Evolutionary conservation across 2,797 vertebrate genomes (phyloP), one percentile per base, ranked within the genome.

Genomic region (Enteromius thamalakanensis): DNA sequence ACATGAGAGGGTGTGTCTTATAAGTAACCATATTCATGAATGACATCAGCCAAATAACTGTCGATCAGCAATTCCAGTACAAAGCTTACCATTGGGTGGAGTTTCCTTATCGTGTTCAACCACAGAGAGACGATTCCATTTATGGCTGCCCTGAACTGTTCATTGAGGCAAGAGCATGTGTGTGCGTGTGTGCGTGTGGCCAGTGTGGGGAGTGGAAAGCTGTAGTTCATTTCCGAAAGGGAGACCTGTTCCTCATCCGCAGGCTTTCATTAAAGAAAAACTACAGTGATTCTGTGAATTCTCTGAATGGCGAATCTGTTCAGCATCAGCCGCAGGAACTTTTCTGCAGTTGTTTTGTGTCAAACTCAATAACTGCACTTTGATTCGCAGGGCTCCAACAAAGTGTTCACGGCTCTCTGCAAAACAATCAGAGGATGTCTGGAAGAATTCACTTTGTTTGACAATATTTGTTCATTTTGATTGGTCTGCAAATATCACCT

Each of bases 1-100:
- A 29, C 9, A 58, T 14, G 60, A 23, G 10, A 80, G 87, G n/a
- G 76, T 76, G 9, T 80, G 51, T 23, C 32, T 76, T 55, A 37
- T 76, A 49, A 37, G 62, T 34, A 29, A 62, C 10, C 76, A n/a
- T 85, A 88, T 79, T 87, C 72, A 83, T 68, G 88, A 26, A 87
- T 90, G 91, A 93, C 80, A 51, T 92, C 83, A 92, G 76, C 75
- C 76, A 32, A n/a, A 45, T 60, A 86, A 89, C 85, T 88, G 87
- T 83, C 81, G 51, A 67, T 15, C 34, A 74, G 70, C 86, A 79
- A 84, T 83, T 71, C 47, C 78, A 42, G 49, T 74, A 71, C 84
- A 86, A 80, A 55, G 12, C 68, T 80, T 67, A 10, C 64, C 49
- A 14, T 32, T 64, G 81, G 86, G 84, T 70, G 85, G 79, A 88